Percentiles rank a stretch among this genome's conserved stretches.
phyloP scores from a whole-genome alignment of 2,797 vertebrate genomes.

The Schizothorax lantsangensis region DNA sequence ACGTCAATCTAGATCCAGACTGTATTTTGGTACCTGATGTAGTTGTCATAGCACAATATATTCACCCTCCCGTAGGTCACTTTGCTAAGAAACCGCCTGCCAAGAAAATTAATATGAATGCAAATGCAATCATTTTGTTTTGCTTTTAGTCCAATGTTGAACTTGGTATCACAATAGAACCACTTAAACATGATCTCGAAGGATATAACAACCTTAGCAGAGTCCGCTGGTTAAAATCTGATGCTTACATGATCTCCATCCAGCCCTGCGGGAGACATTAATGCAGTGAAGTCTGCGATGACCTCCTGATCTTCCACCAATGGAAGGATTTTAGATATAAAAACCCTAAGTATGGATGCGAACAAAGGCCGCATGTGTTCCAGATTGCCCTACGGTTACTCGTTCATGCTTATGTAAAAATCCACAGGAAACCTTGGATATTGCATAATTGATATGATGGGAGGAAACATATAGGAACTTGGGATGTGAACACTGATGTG shows the following conservation, averaged over 20 bases:
- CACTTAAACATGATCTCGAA: background rate
- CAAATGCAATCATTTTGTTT: constrained; percentile 31
- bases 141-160: background rate
- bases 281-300: background rate
- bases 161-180: background rate
- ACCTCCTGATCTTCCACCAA: constrained; percentile 32
- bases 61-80: constrained; percentile 13
- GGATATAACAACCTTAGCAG: background rate
- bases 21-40: constrained; percentile 1
- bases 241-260: constrained; percentile 25
- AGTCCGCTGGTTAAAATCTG: constrained; percentile 1
- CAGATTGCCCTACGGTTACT: constrained; percentile 14
- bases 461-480: constrained; percentile 9
- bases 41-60: constrained; percentile 11
- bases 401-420: constrained; percentile 4
- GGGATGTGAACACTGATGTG: background rate
- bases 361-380: constrained; percentile 13
- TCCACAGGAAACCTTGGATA: constrained; percentile 28
- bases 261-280: constrained; percentile 20
- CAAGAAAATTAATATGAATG: constrained; percentile 8
- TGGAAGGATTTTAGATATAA: constrained; percentile 19
- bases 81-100: background rate
- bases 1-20: constrained; percentile 16
- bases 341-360: background rate
- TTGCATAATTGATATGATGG: constrained; percentile 44